These are phyloP conservation scores for Ormyrus pomaceus DNA, from an alignment of 2,888 invertebrate genomes.

Conservation along the genomic window DNA sequence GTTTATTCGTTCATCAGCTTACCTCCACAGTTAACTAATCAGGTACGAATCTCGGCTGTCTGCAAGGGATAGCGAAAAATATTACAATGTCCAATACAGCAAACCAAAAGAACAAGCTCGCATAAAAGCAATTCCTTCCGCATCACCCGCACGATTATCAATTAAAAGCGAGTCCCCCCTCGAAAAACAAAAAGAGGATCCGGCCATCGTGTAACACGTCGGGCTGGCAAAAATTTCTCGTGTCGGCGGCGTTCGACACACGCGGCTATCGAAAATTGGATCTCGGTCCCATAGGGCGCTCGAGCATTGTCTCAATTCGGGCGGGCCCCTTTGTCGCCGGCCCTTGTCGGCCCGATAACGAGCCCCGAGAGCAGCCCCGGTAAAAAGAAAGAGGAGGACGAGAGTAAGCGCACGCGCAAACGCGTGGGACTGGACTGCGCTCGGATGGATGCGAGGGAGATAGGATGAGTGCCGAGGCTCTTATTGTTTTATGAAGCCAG, in stretches of 20 bases:
- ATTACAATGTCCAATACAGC: no score
- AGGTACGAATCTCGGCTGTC: no score
- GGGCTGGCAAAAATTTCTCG: not conserved
- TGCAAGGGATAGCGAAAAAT: no score
- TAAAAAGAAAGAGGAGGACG: not conserved
- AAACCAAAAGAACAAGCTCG: not conserved
- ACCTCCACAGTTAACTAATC: no score
- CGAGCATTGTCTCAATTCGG: constrained; percentile 42
- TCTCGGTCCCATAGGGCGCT: constrained; percentile 12
- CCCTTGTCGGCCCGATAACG: not conserved
- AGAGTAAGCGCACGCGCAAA: constrained; percentile 21
- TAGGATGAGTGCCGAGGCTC: no score
- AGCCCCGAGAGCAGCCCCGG: not conserved
- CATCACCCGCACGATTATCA: no score
- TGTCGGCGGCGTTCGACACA: not conserved
- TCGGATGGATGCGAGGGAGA: no score
- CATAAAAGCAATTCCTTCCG: not conserved
- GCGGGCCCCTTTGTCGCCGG: constrained; percentile 12
- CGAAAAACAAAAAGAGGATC: no score
- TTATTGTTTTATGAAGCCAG: no score
- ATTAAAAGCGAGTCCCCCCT: no score
- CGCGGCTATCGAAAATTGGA: constrained; percentile 30
- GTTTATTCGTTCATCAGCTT: no score
- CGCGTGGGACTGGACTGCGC: not conserved
- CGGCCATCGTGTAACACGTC: not conserved